Conservation (phyloP, 1,140 invertebrate species). For the Cryptotermes secundus region DNA sequence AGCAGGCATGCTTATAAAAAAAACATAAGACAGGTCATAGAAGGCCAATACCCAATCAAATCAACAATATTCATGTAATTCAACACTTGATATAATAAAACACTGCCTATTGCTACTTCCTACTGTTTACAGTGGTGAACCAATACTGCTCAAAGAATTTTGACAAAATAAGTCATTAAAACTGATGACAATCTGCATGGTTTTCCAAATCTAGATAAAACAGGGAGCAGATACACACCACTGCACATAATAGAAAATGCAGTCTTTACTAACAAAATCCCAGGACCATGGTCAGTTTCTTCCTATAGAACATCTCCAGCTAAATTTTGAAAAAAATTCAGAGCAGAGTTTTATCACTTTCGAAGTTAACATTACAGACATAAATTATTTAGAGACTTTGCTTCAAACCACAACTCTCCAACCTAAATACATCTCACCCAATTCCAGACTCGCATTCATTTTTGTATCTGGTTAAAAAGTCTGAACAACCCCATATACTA, state of each 20-base stretch:
- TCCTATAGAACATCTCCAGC: neutral
- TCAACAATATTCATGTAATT: slow-evolving; percentile 24
- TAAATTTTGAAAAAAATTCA: neutral
- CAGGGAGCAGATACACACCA: neutral
- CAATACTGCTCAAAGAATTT: slow-evolving; percentile 2
- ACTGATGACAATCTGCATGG: neutral
- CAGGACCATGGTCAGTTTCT: neutral
- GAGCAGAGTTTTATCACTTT: neutral
- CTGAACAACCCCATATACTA: neutral
- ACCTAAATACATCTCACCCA: no score
- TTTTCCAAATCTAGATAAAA: neutral
- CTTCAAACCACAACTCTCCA: no score
- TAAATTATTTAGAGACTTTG: no score
- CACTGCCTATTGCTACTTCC: neutral
- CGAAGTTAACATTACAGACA: neutral
- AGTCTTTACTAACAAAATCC: neutral
- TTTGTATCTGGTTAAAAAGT: neutral
- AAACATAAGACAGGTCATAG: slow-evolving; percentile 29
- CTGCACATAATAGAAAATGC: neutral
- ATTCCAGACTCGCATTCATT: no score
- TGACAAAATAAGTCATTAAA: neutral
- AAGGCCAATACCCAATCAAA: slow-evolving; percentile 31
- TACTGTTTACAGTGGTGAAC: neutral
- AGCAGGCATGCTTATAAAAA: slow-evolving; percentile 28
- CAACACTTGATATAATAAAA: slow-evolving; percentile 9